Percentiles rank a stretch among this genome's conserved stretches.
Evolutionary conservation across 1,140 invertebrate genomes (phyloP).

Genomic region (Drosophila yakuba): DNA sequence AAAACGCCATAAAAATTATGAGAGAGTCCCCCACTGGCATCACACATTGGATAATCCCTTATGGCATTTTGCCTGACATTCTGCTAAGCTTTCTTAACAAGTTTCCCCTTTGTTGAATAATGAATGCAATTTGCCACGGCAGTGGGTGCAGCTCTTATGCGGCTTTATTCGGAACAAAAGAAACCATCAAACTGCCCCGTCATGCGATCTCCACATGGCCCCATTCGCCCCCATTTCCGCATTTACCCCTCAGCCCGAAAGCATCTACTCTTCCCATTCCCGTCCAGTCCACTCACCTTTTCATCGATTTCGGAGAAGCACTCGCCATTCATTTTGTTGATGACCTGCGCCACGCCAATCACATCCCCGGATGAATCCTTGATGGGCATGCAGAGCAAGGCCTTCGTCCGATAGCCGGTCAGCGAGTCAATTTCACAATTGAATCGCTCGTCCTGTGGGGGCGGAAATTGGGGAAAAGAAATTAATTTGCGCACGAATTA

Average conservation of each 20-base stretch:
- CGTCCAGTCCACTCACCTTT: slow-evolving; percentile 85
- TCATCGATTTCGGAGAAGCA: slow-evolving; percentile 94
- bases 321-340: slow-evolving; percentile 95
- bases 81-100: slow-evolving; percentile 59
- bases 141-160: slow-evolving; percentile 24
- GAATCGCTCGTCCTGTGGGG: slow-evolving; percentile 92
- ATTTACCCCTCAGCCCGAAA: neutral
- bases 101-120: slow-evolving; percentile 64
- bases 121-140: slow-evolving; percentile 67
- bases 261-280: neutral
- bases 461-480: slow-evolving; percentile 9
- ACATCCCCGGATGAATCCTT: slow-evolving; percentile 97
- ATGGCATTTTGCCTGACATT: slow-evolving; percentile 44
- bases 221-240: slow-evolving; percentile 5
- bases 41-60: slow-evolving; percentile 50
- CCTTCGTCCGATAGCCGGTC: slow-evolving; percentile 96
- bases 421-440: slow-evolving; percentile 96
- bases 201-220: slow-evolving; percentile 14
- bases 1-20: slow-evolving; percentile 43
- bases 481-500: slow-evolving; percentile 23
- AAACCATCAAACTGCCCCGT: slow-evolving; percentile 22
- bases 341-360: slow-evolving; percentile 97
- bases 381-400: slow-evolving; percentile 97
- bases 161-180: slow-evolving; percentile 50
- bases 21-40: slow-evolving; percentile 10